Evolutionary conservation across 2,797 vertebrate species (phyloP), one percentile per base, ranked within the genome.

Genomic region (Melanotaenia pygmaea): DNA sequence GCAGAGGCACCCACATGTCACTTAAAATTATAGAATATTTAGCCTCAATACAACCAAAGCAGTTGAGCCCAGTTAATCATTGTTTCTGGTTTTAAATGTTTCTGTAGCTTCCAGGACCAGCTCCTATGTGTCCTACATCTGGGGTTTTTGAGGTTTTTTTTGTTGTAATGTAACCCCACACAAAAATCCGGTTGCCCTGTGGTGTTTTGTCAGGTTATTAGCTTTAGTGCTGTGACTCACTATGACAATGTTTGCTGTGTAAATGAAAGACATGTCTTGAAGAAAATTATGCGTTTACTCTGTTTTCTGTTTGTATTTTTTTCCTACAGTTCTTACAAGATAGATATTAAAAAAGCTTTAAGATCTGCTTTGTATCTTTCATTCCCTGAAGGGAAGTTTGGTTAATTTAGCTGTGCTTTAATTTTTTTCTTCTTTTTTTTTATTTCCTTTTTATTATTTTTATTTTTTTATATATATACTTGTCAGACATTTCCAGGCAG

Each of bases 401-500:
- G 18, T 22, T 16, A 3, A 37, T 50, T 10, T 61, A 47, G n/a
- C 13, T 73, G 43, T 26, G n/a, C 40, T 43, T 38, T 74, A 71
- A 51, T 35, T 47, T 5, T 51, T 34, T 47, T 62, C 12, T 64
- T 22, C 28, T 51, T 40, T 6, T 54, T 24, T n/a, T 62, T 14
- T 51, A 28, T 28, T 28, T 28, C 28, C 28, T 28, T 28, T 28
- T 28, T 3, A 28, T 28, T 28, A 3, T 28, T 28, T 28, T 28
- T 28, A 28, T 28, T 28, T 28, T 28, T 28, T 28, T 28, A 28
- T 28, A 28, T 28, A 28, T 28, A 28, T 10, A 28, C 12, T 69
- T 54, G 28, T 72, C 58, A 59, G 32, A 65, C 13, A 53, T 40
- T 34, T 62, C 59, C 22, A 6, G 47, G 13, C 57, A 77, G 56